Conservation (phyloP, 2,113 vertebrate genomes). For the Diadophis punctatus region DNA sequence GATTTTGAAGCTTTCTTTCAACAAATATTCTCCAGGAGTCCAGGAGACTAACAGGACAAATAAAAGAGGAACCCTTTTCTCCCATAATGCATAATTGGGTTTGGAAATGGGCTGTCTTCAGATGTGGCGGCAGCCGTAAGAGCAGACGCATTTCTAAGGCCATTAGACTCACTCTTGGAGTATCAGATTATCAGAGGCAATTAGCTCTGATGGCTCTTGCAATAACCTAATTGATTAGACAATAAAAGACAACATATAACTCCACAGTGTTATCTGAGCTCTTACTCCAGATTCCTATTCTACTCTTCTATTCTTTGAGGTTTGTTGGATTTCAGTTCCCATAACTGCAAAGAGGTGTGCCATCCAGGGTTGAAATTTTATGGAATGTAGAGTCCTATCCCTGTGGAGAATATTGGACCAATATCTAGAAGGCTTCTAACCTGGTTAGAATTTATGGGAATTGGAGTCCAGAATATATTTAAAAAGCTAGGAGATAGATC, state of each 20-base stretch:
- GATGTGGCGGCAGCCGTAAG: background rate
- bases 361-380: background rate
- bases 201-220: background rate
- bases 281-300: background rate
- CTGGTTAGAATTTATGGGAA: background rate
- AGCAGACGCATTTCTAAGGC: background rate
- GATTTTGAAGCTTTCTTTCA: background rate
- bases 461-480: background rate
- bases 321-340: background rate
- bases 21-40: background rate
- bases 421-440: background rate
- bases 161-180: background rate
- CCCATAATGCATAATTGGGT: background rate
- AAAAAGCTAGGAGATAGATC: background rate
- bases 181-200: background rate
- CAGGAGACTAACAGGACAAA: background rate
- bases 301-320: background rate
- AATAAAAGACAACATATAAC: background rate
- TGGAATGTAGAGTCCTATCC: background rate
- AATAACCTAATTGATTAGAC: background rate
- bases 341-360: background rate
- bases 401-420: background rate
- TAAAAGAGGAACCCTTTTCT: background rate
- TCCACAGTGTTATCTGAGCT: background rate
- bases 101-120: background rate